These are phyloP conservation scores for Nothocercus nigrocapillus DNA, from an alignment of 2,113 vertebrate genomes.

Conservation along the genomic window DNA sequence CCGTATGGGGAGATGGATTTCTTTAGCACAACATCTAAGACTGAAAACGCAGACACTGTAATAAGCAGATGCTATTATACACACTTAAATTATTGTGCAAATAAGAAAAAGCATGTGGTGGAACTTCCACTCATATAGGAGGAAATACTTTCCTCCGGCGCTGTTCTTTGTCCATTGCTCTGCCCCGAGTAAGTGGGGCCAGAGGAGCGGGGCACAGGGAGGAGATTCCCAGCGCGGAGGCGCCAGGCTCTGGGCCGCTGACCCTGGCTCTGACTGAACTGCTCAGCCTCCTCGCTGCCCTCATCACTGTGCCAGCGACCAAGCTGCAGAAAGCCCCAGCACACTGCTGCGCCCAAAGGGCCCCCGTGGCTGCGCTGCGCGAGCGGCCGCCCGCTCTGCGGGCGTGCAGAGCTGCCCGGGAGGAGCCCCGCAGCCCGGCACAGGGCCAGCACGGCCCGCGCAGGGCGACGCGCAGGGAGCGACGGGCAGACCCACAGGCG, in stretches of 20 bases:
- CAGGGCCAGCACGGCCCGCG: not conserved
- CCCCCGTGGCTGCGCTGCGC: not conserved
- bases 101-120: not conserved
- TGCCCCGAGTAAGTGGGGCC: accelerated
- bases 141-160: not conserved
- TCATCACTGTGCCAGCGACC: not conserved
- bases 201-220: not conserved
- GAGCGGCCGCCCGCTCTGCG: not conserved
- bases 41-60: not conserved
- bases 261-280: not conserved
- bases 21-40: not conserved
- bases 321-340: accelerated
- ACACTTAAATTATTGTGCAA: not conserved
- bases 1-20: not conserved
- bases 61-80: not conserved
- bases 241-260: too few species aligned
- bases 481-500: not conserved
- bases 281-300: accelerated
- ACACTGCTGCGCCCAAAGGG: not conserved
- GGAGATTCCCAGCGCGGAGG: accelerated
- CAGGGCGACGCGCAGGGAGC: accelerated
- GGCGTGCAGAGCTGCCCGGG: too few species aligned
- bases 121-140: not conserved
- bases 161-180: not conserved
- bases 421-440: not conserved